These are phyloP conservation scores for Trachelus tabidus DNA, from an alignment of 2,888 invertebrate species.

Conservation along the genomic window DNA sequence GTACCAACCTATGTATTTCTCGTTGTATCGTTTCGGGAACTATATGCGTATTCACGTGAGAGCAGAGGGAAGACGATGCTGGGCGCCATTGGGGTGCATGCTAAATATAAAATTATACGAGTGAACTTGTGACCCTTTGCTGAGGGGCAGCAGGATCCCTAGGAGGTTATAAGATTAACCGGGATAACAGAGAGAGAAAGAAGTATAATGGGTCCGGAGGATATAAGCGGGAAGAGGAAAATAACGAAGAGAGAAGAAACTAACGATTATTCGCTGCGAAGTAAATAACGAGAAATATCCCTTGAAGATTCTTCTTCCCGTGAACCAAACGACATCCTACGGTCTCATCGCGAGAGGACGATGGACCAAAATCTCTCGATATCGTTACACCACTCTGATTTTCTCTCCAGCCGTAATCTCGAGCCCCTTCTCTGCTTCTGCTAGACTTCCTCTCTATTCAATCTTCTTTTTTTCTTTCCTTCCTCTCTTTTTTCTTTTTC, in stretches of 20 bases:
- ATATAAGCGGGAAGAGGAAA: neutral
- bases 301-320: neutral
- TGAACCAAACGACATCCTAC: neutral
- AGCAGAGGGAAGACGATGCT: neutral
- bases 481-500: conserved; percentile 14
- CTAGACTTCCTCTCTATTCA: neutral
- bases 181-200: neutral
- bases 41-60: neutral
- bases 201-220: neutral
- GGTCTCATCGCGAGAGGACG: neutral
- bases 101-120: conserved; percentile 40
- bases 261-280: neutral
- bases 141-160: neutral
- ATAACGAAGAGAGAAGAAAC: neutral
- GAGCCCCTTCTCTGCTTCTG: neutral
- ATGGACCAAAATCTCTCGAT: neutral
- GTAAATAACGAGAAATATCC: neutral
- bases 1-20: neutral
- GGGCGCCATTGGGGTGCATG: conserved; percentile 1
- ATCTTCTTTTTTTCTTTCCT: conserved; percentile 14
- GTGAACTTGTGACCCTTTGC: conserved; percentile 25
- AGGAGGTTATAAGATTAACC: neutral
- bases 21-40: neutral
- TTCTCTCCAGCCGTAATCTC: neutral
- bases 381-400: neutral